phyloP scores from a whole-genome alignment of 2,797 vertebrate genomes.

The Hyperoplus immaculatus region DNA sequence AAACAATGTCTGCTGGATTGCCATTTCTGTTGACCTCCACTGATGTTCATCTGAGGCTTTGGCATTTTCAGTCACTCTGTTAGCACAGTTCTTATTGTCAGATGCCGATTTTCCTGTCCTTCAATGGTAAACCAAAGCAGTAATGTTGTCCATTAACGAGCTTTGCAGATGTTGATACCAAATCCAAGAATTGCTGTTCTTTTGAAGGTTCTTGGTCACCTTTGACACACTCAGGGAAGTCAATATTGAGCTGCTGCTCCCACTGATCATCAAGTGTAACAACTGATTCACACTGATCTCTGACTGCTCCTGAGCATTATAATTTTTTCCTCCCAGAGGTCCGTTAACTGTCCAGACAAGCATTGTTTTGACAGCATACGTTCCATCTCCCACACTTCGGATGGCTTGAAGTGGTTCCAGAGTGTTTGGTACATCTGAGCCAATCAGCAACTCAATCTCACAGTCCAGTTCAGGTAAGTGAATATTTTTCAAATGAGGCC shows the following conservation, averaged over 20 bases:
- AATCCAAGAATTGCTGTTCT: no score
- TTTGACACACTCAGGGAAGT: neutral
- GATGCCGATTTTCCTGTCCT: no score
- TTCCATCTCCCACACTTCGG: neutral
- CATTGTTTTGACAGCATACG: neutral
- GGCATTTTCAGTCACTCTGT: no score
- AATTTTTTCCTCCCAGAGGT: neutral
- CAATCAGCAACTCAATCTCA: neutral
- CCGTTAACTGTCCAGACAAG: neutral
- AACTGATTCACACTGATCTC: neutral
- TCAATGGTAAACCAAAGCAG: no score
- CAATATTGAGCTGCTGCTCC: neutral
- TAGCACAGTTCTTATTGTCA: no score
- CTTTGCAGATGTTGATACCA: no score
- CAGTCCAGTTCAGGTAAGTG: neutral
- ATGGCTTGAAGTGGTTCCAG: neutral
- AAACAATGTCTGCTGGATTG: no score
- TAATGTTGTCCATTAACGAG: no score
- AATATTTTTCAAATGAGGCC: neutral
- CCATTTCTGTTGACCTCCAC: no score
- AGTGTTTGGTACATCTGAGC: neutral
- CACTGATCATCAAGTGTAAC: neutral
- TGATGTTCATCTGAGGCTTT: no score
- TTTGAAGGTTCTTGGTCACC: no score
- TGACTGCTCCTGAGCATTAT: neutral